phyloP scores from a whole-genome alignment of 2,888 invertebrate species.

The Brachylomia viminalis region DNA sequence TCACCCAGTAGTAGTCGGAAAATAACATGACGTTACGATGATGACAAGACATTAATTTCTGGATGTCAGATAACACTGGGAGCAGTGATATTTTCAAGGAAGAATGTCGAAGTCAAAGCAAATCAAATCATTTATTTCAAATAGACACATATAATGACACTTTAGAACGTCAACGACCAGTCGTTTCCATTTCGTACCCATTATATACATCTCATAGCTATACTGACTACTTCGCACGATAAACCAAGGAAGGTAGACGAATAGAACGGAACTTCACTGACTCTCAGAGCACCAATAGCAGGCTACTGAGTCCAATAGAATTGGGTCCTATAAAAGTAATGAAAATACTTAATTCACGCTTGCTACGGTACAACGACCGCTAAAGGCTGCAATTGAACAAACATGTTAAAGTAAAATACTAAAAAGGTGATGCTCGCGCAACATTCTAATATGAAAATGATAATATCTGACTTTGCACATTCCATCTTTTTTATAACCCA shows the following conservation, averaged over 20 bases:
- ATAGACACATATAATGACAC: no score
- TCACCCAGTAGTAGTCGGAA: background rate
- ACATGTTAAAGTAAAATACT: background rate
- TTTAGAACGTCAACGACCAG: no score
- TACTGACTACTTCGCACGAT: background rate
- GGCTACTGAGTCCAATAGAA: background rate
- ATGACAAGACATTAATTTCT: background rate
- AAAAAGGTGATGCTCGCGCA: background rate
- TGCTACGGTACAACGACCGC: background rate
- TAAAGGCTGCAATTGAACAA: background rate
- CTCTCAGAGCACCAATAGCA: no score
- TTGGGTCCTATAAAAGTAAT: background rate
- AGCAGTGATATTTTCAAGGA: background rate
- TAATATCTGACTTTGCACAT: background rate
- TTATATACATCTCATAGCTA: background rate
- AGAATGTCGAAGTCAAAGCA: background rate
- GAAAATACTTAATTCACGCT: fast-evolving
- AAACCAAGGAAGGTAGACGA: no score
- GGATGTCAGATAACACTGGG: no score
- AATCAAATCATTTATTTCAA: no score
- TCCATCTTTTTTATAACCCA: background rate
- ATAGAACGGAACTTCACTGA: background rate
- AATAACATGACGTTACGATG: background rate
- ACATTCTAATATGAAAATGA: no score
- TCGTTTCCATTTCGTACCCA: background rate